Evolutionary conservation across 1,140 invertebrate species (phyloP).

Genomic region (Zelostemma sp.): DNA sequence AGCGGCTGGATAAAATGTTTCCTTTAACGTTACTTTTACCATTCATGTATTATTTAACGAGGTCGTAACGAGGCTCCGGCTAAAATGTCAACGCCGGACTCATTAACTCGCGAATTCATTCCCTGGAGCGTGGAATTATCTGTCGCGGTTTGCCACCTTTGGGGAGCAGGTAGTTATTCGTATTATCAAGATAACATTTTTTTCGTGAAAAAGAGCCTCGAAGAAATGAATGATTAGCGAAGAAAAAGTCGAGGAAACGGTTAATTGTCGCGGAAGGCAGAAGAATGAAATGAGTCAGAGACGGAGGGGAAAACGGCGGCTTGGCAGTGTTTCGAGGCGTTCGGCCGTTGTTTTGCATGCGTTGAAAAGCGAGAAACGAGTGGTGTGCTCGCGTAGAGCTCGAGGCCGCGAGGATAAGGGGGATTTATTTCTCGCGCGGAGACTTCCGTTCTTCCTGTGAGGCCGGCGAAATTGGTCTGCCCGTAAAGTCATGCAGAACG

Average conservation of each 20-base stretch:
- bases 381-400: constrained; percentile 10
- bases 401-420: constrained; percentile 16
- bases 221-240: not conserved
- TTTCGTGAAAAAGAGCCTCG: not conserved
- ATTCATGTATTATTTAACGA: too few relatives aligned
- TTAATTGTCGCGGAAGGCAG: not conserved
- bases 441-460: constrained; percentile 45
- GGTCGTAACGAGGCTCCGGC: not conserved
- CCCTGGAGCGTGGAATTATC: constrained; percentile 17
- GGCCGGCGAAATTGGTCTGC: constrained; percentile 32
- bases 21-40: too few relatives aligned
- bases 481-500: constrained; percentile 30
- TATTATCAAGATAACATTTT: too few relatives aligned
- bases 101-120: constrained; percentile 29
- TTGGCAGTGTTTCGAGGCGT: constrained; percentile 1
- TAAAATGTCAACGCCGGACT: not conserved
- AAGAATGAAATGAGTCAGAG: not conserved
- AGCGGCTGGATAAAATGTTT: too few relatives aligned
- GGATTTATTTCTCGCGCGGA: constrained; percentile 29
- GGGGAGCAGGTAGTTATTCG: too few relatives aligned
- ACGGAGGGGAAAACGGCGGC: not conserved
- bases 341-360: constrained; percentile 24
- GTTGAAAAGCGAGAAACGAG: constrained; percentile 23
- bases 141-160: constrained; percentile 29
- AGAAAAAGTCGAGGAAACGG: not conserved